Conservation (phyloP, 2,113 vertebrate species). For the Cololabis saira region DNA sequence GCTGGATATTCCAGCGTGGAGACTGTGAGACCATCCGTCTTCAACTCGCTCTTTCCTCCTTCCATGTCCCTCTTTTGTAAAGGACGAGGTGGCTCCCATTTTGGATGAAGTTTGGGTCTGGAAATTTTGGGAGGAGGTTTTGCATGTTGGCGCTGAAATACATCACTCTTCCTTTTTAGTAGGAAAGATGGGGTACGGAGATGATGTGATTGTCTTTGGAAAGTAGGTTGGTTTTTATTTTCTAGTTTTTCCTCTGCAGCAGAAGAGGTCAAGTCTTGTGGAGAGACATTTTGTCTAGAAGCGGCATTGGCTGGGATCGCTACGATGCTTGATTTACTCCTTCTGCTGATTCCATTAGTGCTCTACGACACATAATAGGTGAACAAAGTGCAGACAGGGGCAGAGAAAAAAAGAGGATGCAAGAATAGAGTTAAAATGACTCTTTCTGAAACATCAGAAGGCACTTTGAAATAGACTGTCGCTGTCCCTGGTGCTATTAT, state of each 20-base stretch:
- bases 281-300: slow-evolving; percentile 10
- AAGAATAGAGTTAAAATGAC: slow-evolving; percentile 11
- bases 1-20: background rate
- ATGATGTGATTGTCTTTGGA: background rate
- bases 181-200: slow-evolving; percentile 1
- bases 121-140: slow-evolving; percentile 28
- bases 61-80: slow-evolving; percentile 25
- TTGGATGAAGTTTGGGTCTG: slow-evolving; percentile 8
- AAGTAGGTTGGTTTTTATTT: background rate
- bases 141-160: slow-evolving; percentile 1
- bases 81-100: slow-evolving; percentile 50
- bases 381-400: slow-evolving; percentile 9
- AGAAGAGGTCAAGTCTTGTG: slow-evolving; percentile 7
- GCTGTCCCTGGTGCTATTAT: slow-evolving; percentile 11
- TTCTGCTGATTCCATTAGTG: slow-evolving; percentile 23
- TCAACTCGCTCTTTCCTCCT: background rate
- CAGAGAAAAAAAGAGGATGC: slow-evolving; percentile 14
- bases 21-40: background rate
- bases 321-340: slow-evolving; percentile 3
- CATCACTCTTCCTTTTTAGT: slow-evolving; percentile 57
- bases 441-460: slow-evolving; percentile 12
- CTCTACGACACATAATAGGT: slow-evolving; percentile 42
- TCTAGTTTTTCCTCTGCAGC: background rate
- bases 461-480: slow-evolving; percentile 13
- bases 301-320: background rate